These are phyloP conservation scores for Odontomachus brunneus DNA, from an alignment of 1,140 invertebrate species.

Conservation along the genomic window DNA sequence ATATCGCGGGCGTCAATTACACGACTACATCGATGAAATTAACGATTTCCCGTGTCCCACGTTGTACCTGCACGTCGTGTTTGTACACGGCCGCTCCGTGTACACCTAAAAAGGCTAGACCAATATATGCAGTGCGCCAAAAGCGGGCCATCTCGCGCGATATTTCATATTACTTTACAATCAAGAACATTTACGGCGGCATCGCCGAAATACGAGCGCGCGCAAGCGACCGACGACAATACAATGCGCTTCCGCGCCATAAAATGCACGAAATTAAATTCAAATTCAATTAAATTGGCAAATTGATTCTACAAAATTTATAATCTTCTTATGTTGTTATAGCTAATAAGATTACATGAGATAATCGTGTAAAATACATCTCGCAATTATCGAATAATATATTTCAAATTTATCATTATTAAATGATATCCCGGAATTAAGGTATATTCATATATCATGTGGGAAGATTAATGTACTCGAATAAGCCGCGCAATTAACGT, in stretches of 20 bases:
- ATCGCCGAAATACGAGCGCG: conserved; percentile 17
- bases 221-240: not conserved
- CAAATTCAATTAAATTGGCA: too few relatives aligned
- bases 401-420: not conserved
- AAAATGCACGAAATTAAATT: not conserved
- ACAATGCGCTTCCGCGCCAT: not conserved
- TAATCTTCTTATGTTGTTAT: conserved; percentile 2
- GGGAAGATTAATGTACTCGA: not conserved
- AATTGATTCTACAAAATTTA: not conserved
- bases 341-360: too few relatives aligned
- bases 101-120: conserved; percentile 48
- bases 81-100: conserved; percentile 15
- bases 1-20: conserved; percentile 68
- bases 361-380: too few relatives aligned
- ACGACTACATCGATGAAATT: conserved; percentile 71
- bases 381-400: too few relatives aligned
- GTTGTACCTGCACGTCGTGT: conserved; percentile 3
- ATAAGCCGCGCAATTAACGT: not conserved
- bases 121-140: conserved; percentile 50
- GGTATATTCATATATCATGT: not conserved
- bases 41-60: conserved; percentile 62
- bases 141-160: conserved; percentile 15
- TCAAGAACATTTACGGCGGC: conserved; percentile 9
- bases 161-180: conserved; percentile 57
- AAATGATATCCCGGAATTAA: not conserved